A percentile compares a stretch with the other conserved stretches of the same genome.
Conservation (phyloP, 2,888 invertebrate genomes). For the Adelphocoris suturalis region DNA sequence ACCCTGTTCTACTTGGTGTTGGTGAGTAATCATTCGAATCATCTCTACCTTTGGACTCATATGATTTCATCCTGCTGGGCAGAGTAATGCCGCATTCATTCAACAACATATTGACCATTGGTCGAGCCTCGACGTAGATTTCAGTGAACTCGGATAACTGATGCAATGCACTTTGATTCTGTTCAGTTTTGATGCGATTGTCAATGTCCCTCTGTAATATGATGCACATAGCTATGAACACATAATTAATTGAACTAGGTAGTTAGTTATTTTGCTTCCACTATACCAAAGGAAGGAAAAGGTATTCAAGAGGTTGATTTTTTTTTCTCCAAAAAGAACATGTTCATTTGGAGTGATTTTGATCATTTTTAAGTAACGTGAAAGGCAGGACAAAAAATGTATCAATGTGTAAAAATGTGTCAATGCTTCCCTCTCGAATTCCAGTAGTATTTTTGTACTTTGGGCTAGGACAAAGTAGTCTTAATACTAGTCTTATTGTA, state of each 20-base stretch:
- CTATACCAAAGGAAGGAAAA: not conserved
- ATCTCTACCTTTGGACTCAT: not conserved
- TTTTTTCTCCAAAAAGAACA: too few species aligned
- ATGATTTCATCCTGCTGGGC: not conserved
- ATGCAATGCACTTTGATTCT: slow-evolving; percentile 81
- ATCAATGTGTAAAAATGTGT: too few species aligned
- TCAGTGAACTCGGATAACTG: slow-evolving; percentile 81
- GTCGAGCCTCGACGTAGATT: slow-evolving; percentile 79
- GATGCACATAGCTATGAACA: not conserved
- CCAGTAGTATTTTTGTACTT: too few species aligned
- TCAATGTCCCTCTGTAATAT: slow-evolving; percentile 81
- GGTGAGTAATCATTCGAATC: not conserved
- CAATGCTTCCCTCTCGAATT: too few species aligned
- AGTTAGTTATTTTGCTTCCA: not conserved
- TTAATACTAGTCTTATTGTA: too few species aligned
- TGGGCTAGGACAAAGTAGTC: too few species aligned
- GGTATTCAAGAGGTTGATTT: too few species aligned
- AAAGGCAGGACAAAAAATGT: too few species aligned
- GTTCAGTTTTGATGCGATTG: slow-evolving; percentile 82
- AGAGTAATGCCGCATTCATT: slow-evolving; percentile 73
- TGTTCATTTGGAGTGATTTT: too few species aligned
- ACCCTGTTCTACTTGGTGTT: slow-evolving; percentile 14
- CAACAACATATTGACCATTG: slow-evolving; percentile 79
- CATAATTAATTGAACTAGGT: too few species aligned
- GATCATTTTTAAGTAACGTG: too few species aligned